phyloP scores from a whole-genome alignment of 2,113 vertebrate species.

The Thomomys bottae region DNA sequence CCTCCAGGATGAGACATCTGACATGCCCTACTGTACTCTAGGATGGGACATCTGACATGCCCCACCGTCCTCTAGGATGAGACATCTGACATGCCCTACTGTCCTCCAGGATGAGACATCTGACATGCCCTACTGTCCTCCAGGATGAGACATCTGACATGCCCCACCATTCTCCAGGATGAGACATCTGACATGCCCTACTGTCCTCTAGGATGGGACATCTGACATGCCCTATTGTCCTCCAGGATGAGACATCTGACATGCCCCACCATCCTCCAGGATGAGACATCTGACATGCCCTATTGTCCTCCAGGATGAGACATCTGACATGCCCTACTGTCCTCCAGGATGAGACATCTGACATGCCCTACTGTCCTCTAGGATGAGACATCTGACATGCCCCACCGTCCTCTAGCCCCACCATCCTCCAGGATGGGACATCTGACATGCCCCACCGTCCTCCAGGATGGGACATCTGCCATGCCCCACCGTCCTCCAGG shows the following conservation, averaged over 20 bases:
- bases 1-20: neutral
- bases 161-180: neutral
- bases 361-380: neutral
- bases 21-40: neutral
- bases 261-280: neutral
- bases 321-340: rapidly evolving
- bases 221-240: rapidly evolving
- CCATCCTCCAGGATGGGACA: neutral
- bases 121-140: rapidly evolving
- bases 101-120: neutral
- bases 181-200: no score
- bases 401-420: no score
- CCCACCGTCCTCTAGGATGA: neutral
- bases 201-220: neutral
- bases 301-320: neutral
- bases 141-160: rapidly evolving
- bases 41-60: rapidly evolving
- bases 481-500: neutral
- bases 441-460: rapidly evolving
- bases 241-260: neutral
- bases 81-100: rapidly evolving
- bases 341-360: neutral
- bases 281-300: rapidly evolving
- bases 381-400: rapidly evolving
- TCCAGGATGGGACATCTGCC: neutral